A percentile compares a stretch with the other conserved stretches of the same genome.
Conservation (phyloP, 2,888 invertebrate genomes). For the Hecatera dysodea region DNA sequence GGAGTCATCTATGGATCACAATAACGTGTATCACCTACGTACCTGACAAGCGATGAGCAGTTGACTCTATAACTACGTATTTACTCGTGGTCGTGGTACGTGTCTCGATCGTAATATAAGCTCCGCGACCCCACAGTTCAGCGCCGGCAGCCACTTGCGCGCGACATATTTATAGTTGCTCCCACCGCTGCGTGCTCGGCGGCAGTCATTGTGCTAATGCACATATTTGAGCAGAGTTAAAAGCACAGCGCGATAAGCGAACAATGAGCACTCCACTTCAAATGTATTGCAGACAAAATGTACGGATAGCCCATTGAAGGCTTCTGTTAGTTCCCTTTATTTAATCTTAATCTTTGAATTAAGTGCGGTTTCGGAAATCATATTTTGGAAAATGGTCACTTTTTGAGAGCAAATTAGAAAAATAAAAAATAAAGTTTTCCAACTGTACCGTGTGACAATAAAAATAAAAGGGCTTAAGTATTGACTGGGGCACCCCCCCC, state of each 20-base stretch:
- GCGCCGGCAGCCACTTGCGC: not conserved
- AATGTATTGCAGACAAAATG: conserved; percentile 18
- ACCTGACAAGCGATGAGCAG: no score
- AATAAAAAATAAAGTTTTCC: no score
- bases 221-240: conserved; percentile 47
- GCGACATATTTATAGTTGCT: conserved; percentile 14
- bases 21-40: no score
- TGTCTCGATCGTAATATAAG: not conserved
- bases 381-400: no score
- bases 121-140: not conserved
- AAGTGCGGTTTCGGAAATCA: no score
- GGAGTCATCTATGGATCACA: no score
- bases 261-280: conserved; percentile 34
- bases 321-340: not conserved
- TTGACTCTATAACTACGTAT: no score
- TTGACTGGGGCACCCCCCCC: no score
- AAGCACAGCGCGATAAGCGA: conserved; percentile 21
- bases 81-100: not conserved
- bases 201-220: conserved; percentile 26
- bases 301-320: not conserved
- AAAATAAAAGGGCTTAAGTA: no score
- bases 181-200: conserved; percentile 11
- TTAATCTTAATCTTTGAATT: conserved; percentile 2
- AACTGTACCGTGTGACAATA: no score
- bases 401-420: no score